A percentile compares a stretch with the other conserved stretches of the same genome.
Evolutionary conservation across 2,797 vertebrate species (phyloP).

Genomic region (Neoniphon sammara): DNA sequence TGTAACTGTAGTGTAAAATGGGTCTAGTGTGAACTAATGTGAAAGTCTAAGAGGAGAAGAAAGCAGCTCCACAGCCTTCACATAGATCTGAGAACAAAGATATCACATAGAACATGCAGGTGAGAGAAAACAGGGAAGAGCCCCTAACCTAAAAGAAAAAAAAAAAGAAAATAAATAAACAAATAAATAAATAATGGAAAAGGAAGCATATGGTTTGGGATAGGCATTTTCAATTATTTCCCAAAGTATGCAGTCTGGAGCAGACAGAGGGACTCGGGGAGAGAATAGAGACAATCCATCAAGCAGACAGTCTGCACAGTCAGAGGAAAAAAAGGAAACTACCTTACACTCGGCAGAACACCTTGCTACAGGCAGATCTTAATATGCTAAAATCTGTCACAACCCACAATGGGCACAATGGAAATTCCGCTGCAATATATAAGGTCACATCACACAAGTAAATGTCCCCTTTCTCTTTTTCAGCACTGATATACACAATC

Average conservation of each 20-base stretch:
- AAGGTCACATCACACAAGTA: background rate
- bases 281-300: constrained; percentile 75
- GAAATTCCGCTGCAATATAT: background rate
- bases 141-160: constrained; percentile 10
- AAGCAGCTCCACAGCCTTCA: no score
- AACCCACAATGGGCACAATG: constrained; percentile 2
- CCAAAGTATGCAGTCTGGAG: constrained; percentile 60
- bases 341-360: constrained; percentile 35
- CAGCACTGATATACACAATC: background rate
- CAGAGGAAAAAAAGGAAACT: constrained; percentile 29
- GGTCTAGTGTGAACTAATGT: no score
- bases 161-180: constrained; percentile 11
- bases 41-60: no score
- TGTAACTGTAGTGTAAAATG: no score
- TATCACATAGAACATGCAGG: constrained; percentile 7
- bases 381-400: constrained; percentile 48
- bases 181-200: constrained; percentile 5
- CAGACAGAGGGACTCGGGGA: constrained; percentile 60
- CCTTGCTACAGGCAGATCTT: constrained; percentile 46
- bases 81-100: background rate
- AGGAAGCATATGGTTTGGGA: constrained; percentile 48
- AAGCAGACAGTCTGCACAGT: constrained; percentile 69
- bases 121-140: constrained; percentile 17
- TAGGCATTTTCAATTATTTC: constrained; percentile 74
- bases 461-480: constrained; percentile 1